A percentile compares a stretch with the other conserved stretches of the same genome.
Evolutionary conservation across 2,797 vertebrate genomes (phyloP).

Genomic region (Sitta carolinensis): DNA sequence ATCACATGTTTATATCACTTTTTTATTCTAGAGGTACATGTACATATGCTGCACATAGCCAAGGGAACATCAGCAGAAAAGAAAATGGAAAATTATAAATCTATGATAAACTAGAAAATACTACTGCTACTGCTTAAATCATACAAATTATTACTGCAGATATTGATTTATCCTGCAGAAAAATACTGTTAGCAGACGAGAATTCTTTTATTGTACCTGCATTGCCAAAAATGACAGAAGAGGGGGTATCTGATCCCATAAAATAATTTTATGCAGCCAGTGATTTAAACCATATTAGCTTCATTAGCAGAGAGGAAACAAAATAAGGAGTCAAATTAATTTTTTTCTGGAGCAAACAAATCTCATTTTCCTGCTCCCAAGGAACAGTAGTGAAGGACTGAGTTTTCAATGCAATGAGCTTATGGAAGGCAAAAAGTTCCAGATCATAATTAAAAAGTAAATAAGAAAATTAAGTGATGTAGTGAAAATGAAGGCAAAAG

Average conservation of each 20-base stretch:
- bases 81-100: neutral
- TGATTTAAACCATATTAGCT: neutral
- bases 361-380: neutral
- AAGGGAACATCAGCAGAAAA: neutral
- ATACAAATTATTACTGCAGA: neutral
- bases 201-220: neutral
- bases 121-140: neutral
- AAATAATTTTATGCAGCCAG: neutral
- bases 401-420: neutral
- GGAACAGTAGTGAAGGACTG: neutral
- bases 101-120: neutral
- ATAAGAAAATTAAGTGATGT: conserved; percentile 43
- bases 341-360: neutral
- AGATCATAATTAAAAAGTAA: conserved; percentile 31
- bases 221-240: neutral
- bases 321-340: neutral
- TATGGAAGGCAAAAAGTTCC: neutral
- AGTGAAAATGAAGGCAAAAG: conserved; percentile 13
- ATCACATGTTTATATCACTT: neutral
- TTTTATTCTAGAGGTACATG: neutral
- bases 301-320: conserved; percentile 2
- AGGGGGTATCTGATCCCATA: neutral
- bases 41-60: neutral
- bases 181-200: neutral
- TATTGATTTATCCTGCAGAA: neutral